phyloP scores from a whole-genome alignment of 2,113 vertebrate genomes.

The Okapia johnstoni region DNA sequence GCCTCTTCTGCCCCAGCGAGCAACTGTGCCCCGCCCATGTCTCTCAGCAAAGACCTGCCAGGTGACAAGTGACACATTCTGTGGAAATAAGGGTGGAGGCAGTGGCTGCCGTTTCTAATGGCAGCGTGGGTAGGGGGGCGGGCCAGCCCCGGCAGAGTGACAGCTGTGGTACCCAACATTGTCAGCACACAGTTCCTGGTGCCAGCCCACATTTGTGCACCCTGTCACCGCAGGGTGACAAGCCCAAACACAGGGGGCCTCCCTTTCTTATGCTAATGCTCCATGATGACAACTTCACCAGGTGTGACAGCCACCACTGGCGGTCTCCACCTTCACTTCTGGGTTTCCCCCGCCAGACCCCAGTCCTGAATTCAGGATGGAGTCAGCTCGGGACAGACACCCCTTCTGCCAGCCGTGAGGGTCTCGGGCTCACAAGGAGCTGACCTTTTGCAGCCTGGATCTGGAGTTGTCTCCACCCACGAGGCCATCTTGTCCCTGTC shows the following conservation, averaged over 20 bases:
- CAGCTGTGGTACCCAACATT: conserved; percentile 84
- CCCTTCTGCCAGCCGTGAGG: neutral
- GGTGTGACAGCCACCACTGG: conserved; percentile 81
- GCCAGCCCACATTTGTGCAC: conserved; percentile 82
- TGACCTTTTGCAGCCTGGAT: neutral
- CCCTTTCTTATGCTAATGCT: conserved; percentile 86
- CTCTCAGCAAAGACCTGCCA: conserved; percentile 81
- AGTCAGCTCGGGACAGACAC: neutral
- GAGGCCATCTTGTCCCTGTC: neutral
- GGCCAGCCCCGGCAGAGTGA: conserved; percentile 79
- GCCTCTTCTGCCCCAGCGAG: conserved; percentile 79
- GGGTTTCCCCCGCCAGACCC: neutral
- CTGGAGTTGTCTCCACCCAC: neutral
- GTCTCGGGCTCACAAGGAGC: neutral
- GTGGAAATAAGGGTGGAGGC: conserved; percentile 81
- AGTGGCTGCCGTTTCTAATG: conserved; percentile 79
- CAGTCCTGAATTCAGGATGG: neutral
- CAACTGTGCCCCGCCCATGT: conserved; percentile 73
- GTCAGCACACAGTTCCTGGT: conserved; percentile 76
- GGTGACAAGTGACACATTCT: conserved; percentile 83
- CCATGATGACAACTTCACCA: conserved; percentile 76
- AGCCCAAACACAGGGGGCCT: conserved; percentile 82
- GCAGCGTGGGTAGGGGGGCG: conserved; percentile 80
- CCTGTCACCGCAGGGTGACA: conserved; percentile 82
- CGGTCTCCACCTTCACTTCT: conserved; percentile 18